Evolutionary conservation across 2,888 invertebrate species (phyloP), one percentile per base, ranked within the genome.

Genomic region (Leucoptera coffeella): DNA sequence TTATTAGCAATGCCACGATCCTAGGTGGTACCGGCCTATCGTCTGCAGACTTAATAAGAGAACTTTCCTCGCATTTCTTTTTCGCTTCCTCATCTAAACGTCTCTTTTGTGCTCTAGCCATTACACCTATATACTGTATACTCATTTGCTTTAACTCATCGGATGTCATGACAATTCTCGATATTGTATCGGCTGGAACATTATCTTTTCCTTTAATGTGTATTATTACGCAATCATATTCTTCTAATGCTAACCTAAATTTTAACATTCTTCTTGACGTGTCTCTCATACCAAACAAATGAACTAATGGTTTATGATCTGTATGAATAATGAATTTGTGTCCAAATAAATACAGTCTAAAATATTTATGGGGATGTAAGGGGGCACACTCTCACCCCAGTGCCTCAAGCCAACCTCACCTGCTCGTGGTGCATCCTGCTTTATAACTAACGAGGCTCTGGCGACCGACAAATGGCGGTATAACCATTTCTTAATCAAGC

Each of bases 1-100:
- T 36, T 12, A 26, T 22, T 24, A 37, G 23, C 30, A 35, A 29
- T 17, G 36, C 38, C 15, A 27, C 31, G 12, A 30, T 24, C 30
- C 23, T 29, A 17, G 34, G 33, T 30, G 36, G 35, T 33, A 33
- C 35, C 33, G 27, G 13, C 34, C 34, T 12, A 15, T 32, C 11
- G 25, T 27, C 30, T 9, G 13, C 10, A 15, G 11, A 6, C 10
- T 8, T 17, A 9, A 6, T 9, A 7, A 7, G 6, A 7, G 17
- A 6, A 7, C 9, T 17, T 17, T 17, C 17, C 10, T 12, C 15
- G 12, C 10, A 12, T 15, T 14, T 25, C 15, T 9, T 22, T 17
- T 23, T n/a, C 14, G 17, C 13, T 24, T 6, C 23, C 20, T 29
- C 23, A 15, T 29, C 21, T 2, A 28, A 2, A 17, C 15, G 21